These are phyloP conservation scores for Neotragus pygmaeus DNA, from an alignment of 2,113 vertebrate species.

Conservation along the genomic window DNA sequence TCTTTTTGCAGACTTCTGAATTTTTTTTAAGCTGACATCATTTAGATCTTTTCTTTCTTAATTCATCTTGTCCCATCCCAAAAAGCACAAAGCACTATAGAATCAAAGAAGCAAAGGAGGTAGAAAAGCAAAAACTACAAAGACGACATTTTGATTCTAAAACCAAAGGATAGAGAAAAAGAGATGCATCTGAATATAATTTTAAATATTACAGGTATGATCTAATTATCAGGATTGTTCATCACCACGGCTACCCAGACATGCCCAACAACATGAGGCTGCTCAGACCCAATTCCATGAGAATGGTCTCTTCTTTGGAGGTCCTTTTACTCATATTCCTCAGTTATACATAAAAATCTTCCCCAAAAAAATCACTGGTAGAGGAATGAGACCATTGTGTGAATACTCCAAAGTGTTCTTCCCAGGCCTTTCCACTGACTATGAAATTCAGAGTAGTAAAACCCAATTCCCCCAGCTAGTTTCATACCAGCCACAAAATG, in stretches of 20 bases:
- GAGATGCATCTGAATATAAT: not conserved
- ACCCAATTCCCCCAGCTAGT: not conserved
- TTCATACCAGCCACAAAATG: not conserved
- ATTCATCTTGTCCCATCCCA: not conserved
- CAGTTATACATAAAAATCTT: not conserved
- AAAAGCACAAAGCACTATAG: not conserved
- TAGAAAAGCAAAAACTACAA: not conserved
- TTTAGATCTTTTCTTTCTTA: not conserved
- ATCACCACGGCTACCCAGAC: not conserved
- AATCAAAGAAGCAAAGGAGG: constrained; percentile 16
- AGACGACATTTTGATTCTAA: not conserved
- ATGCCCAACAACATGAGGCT: not conserved
- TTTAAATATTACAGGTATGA: not conserved
- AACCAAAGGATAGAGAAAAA: not conserved
- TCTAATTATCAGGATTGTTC: constrained; percentile 14
- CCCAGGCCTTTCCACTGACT: not conserved
- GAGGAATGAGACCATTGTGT: not conserved
- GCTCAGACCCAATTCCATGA: not conserved
- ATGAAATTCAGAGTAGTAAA: constrained; percentile 9
- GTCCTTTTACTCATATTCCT: not conserved
- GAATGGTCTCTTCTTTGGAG: not conserved
- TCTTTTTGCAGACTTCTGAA: not conserved
- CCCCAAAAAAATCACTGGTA: not conserved
- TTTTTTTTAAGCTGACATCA: not conserved
- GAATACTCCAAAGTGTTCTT: not conserved